Base-by-base conservation (phyloP, 2,113 vertebrate species). In the Pangasianodon hypophthalmus region DNA sequence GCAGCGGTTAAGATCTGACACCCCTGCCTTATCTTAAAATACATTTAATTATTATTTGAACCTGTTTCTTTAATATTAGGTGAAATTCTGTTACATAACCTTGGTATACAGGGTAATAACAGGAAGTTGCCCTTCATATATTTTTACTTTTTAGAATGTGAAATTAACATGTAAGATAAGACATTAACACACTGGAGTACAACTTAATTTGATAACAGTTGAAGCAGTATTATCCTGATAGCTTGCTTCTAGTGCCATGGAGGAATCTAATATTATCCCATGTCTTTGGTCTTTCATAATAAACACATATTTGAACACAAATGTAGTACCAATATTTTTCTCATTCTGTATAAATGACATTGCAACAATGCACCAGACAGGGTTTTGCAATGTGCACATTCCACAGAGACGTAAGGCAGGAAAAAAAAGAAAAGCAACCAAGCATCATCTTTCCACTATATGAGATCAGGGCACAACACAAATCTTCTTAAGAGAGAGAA, bases 401-500 rank as follows among this genome's bases (percentile, higher is more conserved):
- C 84, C 71, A 80, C 21, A 73, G 60, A 75, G 44, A 85, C 21
- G 18, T 62, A 60, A 29, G 44, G 83, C n/a, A 60, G 60, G 5
- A 2, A 54, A 46, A 81, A 37, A 29, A 44, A 54, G n/a, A 52
- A 37, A 7, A 37, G 32, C 0, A n/a, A 37, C 26, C 58, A 46
- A 67, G 48, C 56, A 85, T 48, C 88, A 87, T 89, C 83, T 77
- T 90, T 91, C 82, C 82, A 81, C 71, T 81, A 85, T 82, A 88
- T 88, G 86, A 88, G 82, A 91, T 88, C 44, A 54, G 80, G 86
- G 73, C 79, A 83, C 13, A 60, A 58, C 16, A 84, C 60, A 88
- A 88, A 90, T 92, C 87, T 85, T 88, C 79, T 88, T 79, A 84
- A 77, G 83, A 83, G 52, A 26, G 82, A 75, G 77, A 67, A 87